Base-by-base conservation (phyloP, 2,888 invertebrate species). In the Aromia moschata region DNA sequence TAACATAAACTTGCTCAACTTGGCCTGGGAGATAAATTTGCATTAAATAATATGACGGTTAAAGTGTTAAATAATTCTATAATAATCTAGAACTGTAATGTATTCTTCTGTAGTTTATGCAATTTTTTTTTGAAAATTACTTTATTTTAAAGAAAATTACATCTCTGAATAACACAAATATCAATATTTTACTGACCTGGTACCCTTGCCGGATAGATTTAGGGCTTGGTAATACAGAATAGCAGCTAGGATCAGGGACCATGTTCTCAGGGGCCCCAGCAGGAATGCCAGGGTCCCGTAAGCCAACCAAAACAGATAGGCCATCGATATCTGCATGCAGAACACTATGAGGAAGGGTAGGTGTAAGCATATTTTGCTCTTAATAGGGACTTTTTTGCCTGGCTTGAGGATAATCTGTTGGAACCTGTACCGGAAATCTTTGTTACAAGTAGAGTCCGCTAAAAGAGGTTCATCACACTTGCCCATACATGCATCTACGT, bases 241-340 rank as follows among this genome's bases (percentile, higher is more conserved):
- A 44, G 87, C 72, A 59, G 89, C 90, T 62, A 93, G 78, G 44
- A 88, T 74, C 47, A 93, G 82, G 52, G 92, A 90, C 90, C 93
- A 94, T 0, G 92, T 91, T 68, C 93, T 83, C 45, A 94, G 80
- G 0, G 93, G 93, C 46, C 93, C 92, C 61, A 93, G 81, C 52
- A 93, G 65, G 61, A 91, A 86, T 0, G 93, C 90, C 75, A 91
- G 77, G 0, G 87, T 88, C 7, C 93, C 93, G 80, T 94, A 93
- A 11, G 91, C 91, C 67, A 90, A 76, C 87, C 90, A 92, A 76
- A 93, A 93, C 76, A 90, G 89, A 75, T 91, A 91, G 0, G 88
- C 87, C 78, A 89, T 83, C 56, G 87, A 74, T 51, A 87, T 73
- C 77, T 90, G 89, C 58, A 87, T 79, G 12, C 83, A 79, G 58